Evolutionary conservation across 2,888 invertebrate species (phyloP).

Genomic region (Drosophila flavopinicola): DNA sequence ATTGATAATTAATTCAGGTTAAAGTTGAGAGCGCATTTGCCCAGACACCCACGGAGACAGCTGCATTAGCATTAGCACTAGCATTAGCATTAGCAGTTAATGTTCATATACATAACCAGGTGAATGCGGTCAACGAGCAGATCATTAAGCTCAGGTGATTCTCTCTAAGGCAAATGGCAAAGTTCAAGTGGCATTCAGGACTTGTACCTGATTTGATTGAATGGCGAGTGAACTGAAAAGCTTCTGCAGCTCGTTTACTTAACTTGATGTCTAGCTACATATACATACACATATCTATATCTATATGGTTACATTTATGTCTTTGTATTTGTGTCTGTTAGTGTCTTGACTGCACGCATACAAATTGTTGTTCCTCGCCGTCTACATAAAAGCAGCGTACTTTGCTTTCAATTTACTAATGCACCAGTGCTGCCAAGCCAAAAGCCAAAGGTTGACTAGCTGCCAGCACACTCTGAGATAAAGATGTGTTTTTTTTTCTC

Average conservation of each 20-base stretch:
- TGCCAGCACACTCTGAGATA: slow-evolving; percentile 42
- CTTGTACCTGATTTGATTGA: slow-evolving; percentile 55
- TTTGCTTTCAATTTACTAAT: slow-evolving; percentile 78
- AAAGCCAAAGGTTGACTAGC: slow-evolving; percentile 66
- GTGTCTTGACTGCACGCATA: slow-evolving; percentile 57
- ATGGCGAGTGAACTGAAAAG: slow-evolving; percentile 49
- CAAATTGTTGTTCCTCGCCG: slow-evolving; percentile 42
- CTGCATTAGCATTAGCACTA: slow-evolving; percentile 3
- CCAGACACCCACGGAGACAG: slow-evolving; percentile 12
- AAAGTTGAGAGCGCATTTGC: slow-evolving; percentile 27
- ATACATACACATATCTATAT: neutral
- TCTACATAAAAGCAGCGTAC: slow-evolving; percentile 52
- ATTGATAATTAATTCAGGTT: slow-evolving; percentile 49
- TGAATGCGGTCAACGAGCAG: slow-evolving; percentile 49
- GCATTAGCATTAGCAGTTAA: slow-evolving; percentile 3
- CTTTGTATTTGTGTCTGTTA: slow-evolving; percentile 44
- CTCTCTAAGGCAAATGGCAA: slow-evolving; percentile 26
- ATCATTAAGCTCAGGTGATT: slow-evolving; percentile 37
- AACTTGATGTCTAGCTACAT: slow-evolving; percentile 39
- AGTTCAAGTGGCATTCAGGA: slow-evolving; percentile 46
- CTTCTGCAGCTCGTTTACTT: slow-evolving; percentile 43
- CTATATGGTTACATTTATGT: neutral
- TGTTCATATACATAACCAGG: neutral
- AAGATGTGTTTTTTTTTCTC: slow-evolving; percentile 30
- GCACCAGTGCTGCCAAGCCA: slow-evolving; percentile 56